Evolutionary conservation across 1,140 invertebrate genomes (phyloP), one percentile per base, ranked within the genome.

Genomic region (Platyura marginata): DNA sequence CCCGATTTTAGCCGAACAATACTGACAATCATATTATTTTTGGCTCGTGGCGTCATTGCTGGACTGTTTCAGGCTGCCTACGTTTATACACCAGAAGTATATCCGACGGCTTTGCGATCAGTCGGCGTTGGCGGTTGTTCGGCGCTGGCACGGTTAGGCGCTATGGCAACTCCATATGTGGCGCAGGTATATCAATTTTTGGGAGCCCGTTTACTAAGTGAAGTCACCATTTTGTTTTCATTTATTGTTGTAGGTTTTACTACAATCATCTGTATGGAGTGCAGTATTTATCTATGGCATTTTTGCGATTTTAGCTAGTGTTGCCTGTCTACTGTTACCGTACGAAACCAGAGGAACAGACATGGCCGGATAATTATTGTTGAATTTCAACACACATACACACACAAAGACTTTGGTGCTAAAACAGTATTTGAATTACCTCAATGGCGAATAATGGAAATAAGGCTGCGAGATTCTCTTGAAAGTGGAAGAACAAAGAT

Each of bases 41-140:
- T 93, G 46, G 86, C 89, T 0, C 69, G 92, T 54, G 90, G 86
- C 4, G 82, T 95, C 42, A 91, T 95, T 47, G 89, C 88, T 21
- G 87, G 89, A 2, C 77, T 92, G 3, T 95, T 96, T 56, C 89
- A 93, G 71, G 88, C 87, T 13, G 85, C 87, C 0, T 95, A 96
- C 56, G 88, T 95, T 13, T 95, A 96, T 52, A 94, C 91, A 13
- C 88, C 90, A 19, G 90, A 94, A 71, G 84, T 92, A 43, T 54
- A 51, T 46, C 54, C 54, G 22, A 47, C 44, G 20, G 19, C 42
- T n/a, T 67, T 85, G 44, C 56, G 83, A 49, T 77, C 80, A n/a
- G 68, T 83, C 23, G 84, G 83, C 1, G 69, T 89, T 6, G 82
- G 81, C 5, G 72, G 77, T 1, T 83, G 81, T 49, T 81, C 77